These are phyloP conservation scores for Leptinotarsa texana DNA, from an alignment of 1,140 invertebrate species.

Conservation along the genomic window DNA sequence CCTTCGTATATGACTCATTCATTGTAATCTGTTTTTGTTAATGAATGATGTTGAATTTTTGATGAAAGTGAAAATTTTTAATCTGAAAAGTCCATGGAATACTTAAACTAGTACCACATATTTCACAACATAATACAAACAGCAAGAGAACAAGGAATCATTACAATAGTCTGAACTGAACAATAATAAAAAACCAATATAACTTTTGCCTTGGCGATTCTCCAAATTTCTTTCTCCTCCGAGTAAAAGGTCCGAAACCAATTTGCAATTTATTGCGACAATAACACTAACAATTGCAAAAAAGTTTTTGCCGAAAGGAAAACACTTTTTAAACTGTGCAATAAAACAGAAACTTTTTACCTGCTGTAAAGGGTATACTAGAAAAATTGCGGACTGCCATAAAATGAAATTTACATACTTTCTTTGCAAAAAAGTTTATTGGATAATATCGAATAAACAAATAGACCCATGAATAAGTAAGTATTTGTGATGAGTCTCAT, in stretches of 20 bases:
- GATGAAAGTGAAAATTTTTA: no score
- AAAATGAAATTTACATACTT: neutral
- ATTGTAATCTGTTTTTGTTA: no score
- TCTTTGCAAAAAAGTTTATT: neutral
- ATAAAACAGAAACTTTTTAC: constrained; percentile 1
- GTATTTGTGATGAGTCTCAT: no score
- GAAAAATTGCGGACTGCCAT: neutral
- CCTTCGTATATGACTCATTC: no score
- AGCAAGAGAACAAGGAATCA: neutral
- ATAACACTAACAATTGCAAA: neutral
- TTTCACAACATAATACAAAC: neutral
- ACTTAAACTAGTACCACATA: no score
- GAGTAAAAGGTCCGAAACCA: neutral
- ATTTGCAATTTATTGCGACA: constrained; percentile 8
- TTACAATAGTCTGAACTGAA: neutral
- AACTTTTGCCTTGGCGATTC: neutral
- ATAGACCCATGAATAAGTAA: no score
- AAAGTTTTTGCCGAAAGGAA: neutral
- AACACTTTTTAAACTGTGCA: neutral
- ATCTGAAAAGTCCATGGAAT: no score
- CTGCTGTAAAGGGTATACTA: neutral
- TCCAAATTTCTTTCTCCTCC: neutral
- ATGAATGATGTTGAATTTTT: no score
- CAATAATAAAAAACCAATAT: neutral
- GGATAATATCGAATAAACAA: no score